Base-by-base conservation (phyloP, 2,888 invertebrate genomes). In the Oxycera nigricornis region DNA sequence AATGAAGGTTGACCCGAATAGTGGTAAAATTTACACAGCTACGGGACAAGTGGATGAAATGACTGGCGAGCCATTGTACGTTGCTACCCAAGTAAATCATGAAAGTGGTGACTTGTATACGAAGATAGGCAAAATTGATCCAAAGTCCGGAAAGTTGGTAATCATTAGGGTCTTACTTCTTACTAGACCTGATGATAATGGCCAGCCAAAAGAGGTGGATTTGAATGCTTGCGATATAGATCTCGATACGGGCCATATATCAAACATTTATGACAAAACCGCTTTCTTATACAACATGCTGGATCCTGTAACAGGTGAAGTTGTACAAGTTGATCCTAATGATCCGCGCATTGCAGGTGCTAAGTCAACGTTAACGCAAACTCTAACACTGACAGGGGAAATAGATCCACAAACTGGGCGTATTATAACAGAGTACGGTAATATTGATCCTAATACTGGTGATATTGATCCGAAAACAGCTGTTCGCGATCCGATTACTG, bases 401-500 rank as follows among this genome's bases (percentile, higher is more conserved):
- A 91, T 92, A 70, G 92, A 92, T 81, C 91, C 91, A 0, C 85
- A 90, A 3, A 92, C 91, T 0, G 92, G 92, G 61, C 89, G 90
- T 79, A 91, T 92, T 77, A 91, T 91, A 85, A 92, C 92, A 9
- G 92, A 92, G 83, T 92, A 92, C 84, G 92, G 92, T 50, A 90
- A 91, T 79, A 92, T 92, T 52, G 91, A 92, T 81, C 92, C 92
- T 0, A 90, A 91, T 77, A 91, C 91, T 0, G 91, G 92, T 0
- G 92, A 92, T 79, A 92, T 92, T 73, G 91, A 92, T 83, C 91
- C 91, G 0, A 82, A 82, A 1, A 92, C 92, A 1, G 92, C 92
- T 1, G 88, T 91, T 61, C 86, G 88, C 76, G 91, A 92, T 83
- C 92, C 92, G 0, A 89, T 92, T 6, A 92, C 92, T 0, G 91